Evolutionary conservation across 2,888 invertebrate species (phyloP).

Genomic region (Lysandra bellargus): DNA sequence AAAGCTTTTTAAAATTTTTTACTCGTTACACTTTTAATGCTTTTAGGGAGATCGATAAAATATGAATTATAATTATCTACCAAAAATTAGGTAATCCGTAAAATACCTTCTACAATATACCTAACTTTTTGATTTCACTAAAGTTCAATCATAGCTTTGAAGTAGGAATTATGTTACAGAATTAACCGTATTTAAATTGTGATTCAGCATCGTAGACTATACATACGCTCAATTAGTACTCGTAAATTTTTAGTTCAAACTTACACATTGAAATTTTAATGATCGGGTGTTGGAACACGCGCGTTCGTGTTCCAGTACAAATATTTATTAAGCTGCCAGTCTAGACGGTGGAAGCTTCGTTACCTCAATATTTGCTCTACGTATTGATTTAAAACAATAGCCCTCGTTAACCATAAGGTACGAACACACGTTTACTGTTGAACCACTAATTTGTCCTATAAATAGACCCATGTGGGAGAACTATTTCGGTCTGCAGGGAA

Average conservation of each 20-base stretch:
- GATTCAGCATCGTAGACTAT: not conserved
- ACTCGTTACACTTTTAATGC: not conserved
- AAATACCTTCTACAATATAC: too few relatives aligned
- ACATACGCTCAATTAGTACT: not conserved
- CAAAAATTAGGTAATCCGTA: too few relatives aligned
- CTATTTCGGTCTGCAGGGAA: not conserved
- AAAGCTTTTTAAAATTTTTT: not conserved
- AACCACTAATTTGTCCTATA: not conserved
- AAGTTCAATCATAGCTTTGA: not conserved
- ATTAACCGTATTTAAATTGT: not conserved
- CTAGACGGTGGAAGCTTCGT: conserved; percentile 27
- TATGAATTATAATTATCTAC: not conserved
- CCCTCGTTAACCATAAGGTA: not conserved
- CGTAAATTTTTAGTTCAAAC: not conserved
- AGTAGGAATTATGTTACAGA: not conserved
- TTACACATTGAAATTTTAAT: conserved; percentile 7
- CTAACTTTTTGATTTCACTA: too few relatives aligned
- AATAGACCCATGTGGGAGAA: conserved; percentile 6
- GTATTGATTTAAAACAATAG: conserved; percentile 18
- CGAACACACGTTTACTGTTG: not conserved
- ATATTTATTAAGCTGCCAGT: conserved; percentile 9
- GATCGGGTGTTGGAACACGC: not conserved
- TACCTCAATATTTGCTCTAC: conserved; percentile 18
- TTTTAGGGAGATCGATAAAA: not conserved
- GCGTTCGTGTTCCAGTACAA: conserved; percentile 15